Base-by-base conservation (phyloP, 2,888 invertebrate species). In the Scaptomyza polygonia region DNA sequence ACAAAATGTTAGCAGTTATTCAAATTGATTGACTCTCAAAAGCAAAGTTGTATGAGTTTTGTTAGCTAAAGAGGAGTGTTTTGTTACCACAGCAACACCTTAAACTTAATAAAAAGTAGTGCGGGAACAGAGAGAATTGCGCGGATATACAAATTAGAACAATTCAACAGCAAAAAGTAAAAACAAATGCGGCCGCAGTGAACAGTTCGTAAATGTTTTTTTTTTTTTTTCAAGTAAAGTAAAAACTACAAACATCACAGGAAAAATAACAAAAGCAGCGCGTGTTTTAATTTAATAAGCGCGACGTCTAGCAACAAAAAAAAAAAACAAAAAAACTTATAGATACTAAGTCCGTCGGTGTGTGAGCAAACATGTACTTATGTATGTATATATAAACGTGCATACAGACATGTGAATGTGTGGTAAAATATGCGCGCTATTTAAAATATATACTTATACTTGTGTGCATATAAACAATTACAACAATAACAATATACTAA, bases 71-170 rank as follows among this genome's bases (percentile, higher is more conserved):
- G 21, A 11, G 62, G 39, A 67, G 57, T 74, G 43, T 48, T 67
- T 45, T 58, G 77, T 73, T 73, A 53, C 63, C 63, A 67, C 73
- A 63, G 77, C 74, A 77, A 74, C 69, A 66, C 69, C 67, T 30
- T 0, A 21, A 66, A 12, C 44, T 40, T 68, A 48, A 64, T 42
- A 66, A 68, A 45, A 64, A 43, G 34, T 42, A 51, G 32, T 65
- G 44, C n/a, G 59, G 18, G 47, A 34, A n/a, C 27, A 18, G 18
- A 58, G 56, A 62, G 51, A 64, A 66, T 66, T 44, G 79, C 68
- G 77, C 82, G 85, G 76, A 85, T 85, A 68, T 72, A 62, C 55
- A 67, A 87, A 81, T 85, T 85, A 82, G 82, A 70, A 63, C 79
- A 81, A 69, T 72, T 70, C 61, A 49, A 59, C 44, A 52, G 42